phyloP scores from a whole-genome alignment of 2,888 invertebrate species.

The Limnephilus lunatus region DNA sequence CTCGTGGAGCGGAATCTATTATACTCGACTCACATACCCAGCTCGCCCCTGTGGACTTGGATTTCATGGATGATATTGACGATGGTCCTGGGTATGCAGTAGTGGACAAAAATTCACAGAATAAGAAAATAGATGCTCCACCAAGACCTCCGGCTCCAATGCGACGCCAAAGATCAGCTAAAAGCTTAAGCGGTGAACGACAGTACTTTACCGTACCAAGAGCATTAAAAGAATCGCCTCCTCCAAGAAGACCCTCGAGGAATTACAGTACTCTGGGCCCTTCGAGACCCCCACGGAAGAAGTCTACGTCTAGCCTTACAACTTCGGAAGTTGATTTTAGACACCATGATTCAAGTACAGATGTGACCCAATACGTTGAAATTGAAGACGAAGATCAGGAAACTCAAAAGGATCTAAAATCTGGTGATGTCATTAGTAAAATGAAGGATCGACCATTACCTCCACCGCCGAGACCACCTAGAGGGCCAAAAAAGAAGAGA shows the following conservation, averaged over 20 bases:
- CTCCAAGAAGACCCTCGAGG: slow-evolving; percentile 79
- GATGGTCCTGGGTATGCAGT: slow-evolving; percentile 85
- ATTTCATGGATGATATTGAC: slow-evolving; percentile 73
- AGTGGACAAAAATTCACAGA: slow-evolving; percentile 82
- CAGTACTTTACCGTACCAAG: slow-evolving; percentile 84
- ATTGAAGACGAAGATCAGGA: slow-evolving; percentile 80
- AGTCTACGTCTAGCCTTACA: slow-evolving; percentile 77
- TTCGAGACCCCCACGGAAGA: slow-evolving; percentile 79
- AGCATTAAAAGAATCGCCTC: slow-evolving; percentile 72
- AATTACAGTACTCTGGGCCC: slow-evolving; percentile 81
- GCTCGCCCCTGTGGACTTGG: slow-evolving; percentile 70
- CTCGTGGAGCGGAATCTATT: slow-evolving; percentile 83
- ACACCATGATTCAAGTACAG: slow-evolving; percentile 72
- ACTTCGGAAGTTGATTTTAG: slow-evolving; percentile 77
- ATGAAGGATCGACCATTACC: slow-evolving; percentile 92
- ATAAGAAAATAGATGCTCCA: slow-evolving; percentile 69
- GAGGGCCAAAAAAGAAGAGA: slow-evolving; percentile 77
- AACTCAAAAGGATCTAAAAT: slow-evolving; percentile 81
- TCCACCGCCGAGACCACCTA: slow-evolving; percentile 90
- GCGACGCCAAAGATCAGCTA: slow-evolving; percentile 77
- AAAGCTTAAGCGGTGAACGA: slow-evolving; percentile 76
- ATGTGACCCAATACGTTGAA: slow-evolving; percentile 80
- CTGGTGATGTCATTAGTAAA: slow-evolving; percentile 86
- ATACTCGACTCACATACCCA: slow-evolving; percentile 75
- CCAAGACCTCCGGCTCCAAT: slow-evolving; percentile 81